Conservation (phyloP, 2,113 vertebrate species). For the Leptobrachium ailaonicum region DNA sequence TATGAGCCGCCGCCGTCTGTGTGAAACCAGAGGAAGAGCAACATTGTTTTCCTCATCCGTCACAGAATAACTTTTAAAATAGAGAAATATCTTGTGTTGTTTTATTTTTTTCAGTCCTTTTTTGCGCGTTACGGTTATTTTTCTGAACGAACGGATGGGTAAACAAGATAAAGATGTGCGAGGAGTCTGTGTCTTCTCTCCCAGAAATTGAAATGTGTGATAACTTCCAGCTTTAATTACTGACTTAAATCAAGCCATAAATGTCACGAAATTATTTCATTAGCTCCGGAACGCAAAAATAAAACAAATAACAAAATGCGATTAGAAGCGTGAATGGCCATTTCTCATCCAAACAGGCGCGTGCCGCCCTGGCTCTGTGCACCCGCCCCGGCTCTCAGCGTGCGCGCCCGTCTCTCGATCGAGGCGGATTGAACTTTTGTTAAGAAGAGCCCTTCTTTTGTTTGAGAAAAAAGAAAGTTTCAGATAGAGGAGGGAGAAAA, state of each 20-base stretch:
- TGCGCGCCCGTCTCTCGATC: not conserved
- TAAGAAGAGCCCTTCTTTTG: slow-evolving; percentile 13
- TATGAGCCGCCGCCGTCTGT: slow-evolving; percentile 60
- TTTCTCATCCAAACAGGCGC: slow-evolving; percentile 4
- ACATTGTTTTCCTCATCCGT: slow-evolving; percentile 11
- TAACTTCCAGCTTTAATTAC: slow-evolving; percentile 62
- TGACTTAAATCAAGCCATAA: slow-evolving; percentile 58
- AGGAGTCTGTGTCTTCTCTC: slow-evolving; percentile 31
- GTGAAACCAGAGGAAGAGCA: slow-evolving; percentile 54
- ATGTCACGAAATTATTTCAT: slow-evolving; percentile 62
- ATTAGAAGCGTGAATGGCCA: slow-evolving; percentile 47
- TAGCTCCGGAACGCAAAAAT: slow-evolving; percentile 53
- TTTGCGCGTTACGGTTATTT: not conserved
- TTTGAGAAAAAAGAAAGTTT: slow-evolving; percentile 28
- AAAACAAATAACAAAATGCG: slow-evolving; percentile 48
- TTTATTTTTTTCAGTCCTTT: not conserved
- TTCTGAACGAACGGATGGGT: slow-evolving; percentile 44
- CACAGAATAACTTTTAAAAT: not conserved
- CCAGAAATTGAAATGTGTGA: slow-evolving; percentile 50
- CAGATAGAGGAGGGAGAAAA: not conserved
- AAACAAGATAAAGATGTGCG: slow-evolving; percentile 52
- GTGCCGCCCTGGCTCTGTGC: not conserved
- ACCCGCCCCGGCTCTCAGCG: no score
- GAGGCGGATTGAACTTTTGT: slow-evolving; percentile 17
- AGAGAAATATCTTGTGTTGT: no score